Base-by-base conservation (phyloP, 2,113 vertebrate species). In the Antechinus stuartii region DNA sequence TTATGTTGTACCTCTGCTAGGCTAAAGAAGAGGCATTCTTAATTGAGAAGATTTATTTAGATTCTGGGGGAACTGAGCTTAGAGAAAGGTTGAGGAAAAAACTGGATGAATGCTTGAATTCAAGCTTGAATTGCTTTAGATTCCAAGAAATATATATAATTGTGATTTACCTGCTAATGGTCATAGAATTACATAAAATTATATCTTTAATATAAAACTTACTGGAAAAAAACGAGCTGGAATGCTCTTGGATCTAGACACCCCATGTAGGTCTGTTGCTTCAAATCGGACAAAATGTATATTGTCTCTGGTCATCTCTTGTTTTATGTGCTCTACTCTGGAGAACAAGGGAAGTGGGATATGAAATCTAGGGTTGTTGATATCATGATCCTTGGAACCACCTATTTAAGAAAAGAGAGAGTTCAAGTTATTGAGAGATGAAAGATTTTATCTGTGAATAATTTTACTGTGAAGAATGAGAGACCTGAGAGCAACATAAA, bases 161-260 rank as follows among this genome's bases (percentile, higher is more conserved):
- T 52, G 30, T 90, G 10, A 10, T 96, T 94, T 94, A 91, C 52
- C 93, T 95, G n/a, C 47, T 90, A 92, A 95, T 35, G 2, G 35
- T 53, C 50, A 54, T 54, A 52, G 96, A 97, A 97, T 42, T 49
- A 91, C 30, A 94, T 91, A 96, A n/a, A 76, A 19, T 94, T 54
- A 46, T 94, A 93, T 91, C 50, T 92, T 19, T 89, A 55, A 24
- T 61, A 47, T 89, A 95, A 96, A 97, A 97, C 98, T 98, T 97
- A 99, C 99, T 16, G 99, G 99, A 97, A 99, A 99, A 98, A 99
- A 99, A 22, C 99, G 99, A 97, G 99, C 99, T 47, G 99, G 99
- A 56, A 99, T 98, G 4, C 98, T 99, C 98, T 99, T 99, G 95
- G 99, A 99, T 97, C 99, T 99, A 94, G 99, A 99, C 89, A 99